Conservation (phyloP, 2,888 invertebrate species). For the Rhyacophila evoluta region DNA sequence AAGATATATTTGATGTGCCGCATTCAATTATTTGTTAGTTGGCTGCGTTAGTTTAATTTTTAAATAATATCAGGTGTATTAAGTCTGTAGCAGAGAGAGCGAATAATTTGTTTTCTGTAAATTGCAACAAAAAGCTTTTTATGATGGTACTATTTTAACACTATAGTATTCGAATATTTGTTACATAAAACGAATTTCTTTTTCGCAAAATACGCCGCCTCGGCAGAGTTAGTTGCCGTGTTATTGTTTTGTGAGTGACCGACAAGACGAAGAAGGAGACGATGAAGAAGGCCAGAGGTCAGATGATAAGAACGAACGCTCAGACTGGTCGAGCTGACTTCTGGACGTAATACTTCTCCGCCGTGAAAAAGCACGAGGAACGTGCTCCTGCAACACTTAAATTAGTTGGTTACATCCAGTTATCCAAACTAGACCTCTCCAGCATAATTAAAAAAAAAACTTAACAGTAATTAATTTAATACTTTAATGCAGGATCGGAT, state of each 20-base stretch:
- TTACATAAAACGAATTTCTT: background rate
- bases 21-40: too few species aligned
- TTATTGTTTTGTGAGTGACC: background rate
- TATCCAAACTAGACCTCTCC: background rate
- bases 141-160: too few species aligned
- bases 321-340: background rate
- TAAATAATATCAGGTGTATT: too few species aligned
- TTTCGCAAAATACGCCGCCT: background rate
- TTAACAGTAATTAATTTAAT: too few species aligned
- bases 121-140: too few species aligned
- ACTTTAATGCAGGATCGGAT: too few species aligned
- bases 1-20: too few species aligned
- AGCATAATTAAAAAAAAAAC: too few species aligned
- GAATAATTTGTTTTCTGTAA: too few species aligned
- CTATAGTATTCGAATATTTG: too few species aligned
- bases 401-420: background rate
- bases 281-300: background rate
- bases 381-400: background rate
- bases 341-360: background rate
- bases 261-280: background rate
- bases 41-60: too few species aligned
- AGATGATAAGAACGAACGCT: background rate
- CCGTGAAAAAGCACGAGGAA: background rate
- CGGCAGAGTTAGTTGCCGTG: background rate
- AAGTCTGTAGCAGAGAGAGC: too few species aligned